Base-by-base conservation (phyloP, 2,113 vertebrate species). In the Pipa parva region DNA sequence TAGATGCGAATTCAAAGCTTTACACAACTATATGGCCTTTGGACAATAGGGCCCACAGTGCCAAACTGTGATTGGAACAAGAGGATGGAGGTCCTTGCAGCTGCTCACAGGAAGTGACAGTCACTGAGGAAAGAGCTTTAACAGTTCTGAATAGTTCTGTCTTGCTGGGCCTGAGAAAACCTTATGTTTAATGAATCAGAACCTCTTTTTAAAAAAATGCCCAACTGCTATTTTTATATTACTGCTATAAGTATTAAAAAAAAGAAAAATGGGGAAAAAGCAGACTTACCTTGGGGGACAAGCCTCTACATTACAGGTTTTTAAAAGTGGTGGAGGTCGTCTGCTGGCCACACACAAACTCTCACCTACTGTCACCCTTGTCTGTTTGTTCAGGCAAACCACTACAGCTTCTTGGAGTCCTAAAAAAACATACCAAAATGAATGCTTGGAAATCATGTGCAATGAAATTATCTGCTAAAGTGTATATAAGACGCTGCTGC, bases 321-420 rank as follows among this genome's bases (percentile, higher is more conserved):
- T 92, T 57, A 95, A 83, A 59, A 96, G 88, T 73, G 81, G 88
- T 0, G 93, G 94, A 55, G 95, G 95, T 11, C 92, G 88, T 6
- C 81, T 86, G 63, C 85, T 81, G 77, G 81, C 89, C 74, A 89
- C 81, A 59, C 96, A 99, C 28, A 90, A 69, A 1, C 56, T 86
- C 74, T 96, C 90, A 0, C 92, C 89, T 0, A 71, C 83, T 3
- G 82, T 75, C 68, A 95, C 91, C 72, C 89, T 84, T 3, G 92
- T 97, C 82, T 97, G 93, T 84, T 93, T 95, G 85, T 98, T 97
- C 78, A 96, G 81, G 78, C 96, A 99, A 77, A 93, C 91, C 71
- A 97, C 89, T 75, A 97, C 86, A 10, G 94, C 91, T 80, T 98
- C 95, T 81, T 95, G 94, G 79, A 96, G 83, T 81, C 96, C 96